Percentiles rank a stretch among this genome's conserved stretches.
These are phyloP conservation scores for Manduca sexta DNA, from an alignment of 1,140 invertebrate genomes.

Conservation along the genomic window DNA sequence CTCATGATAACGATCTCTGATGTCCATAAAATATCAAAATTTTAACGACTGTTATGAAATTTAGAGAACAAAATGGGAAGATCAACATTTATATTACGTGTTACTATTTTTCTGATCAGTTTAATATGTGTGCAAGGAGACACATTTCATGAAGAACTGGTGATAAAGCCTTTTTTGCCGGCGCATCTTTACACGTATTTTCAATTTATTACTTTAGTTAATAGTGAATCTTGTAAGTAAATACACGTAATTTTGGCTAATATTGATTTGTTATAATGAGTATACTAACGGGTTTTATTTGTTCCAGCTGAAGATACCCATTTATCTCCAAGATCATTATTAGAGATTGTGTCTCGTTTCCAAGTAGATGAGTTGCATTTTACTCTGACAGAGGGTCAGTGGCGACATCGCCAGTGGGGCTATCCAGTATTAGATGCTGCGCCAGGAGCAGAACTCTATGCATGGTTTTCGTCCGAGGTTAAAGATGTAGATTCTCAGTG, in stretches of 20 bases:
- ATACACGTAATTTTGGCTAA: constrained; percentile 6
- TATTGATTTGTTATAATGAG: background rate
- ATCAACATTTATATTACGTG: constrained; percentile 1
- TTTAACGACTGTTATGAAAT: too few relatives aligned
- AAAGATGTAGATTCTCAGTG: constrained; percentile 84
- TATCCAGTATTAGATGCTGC: constrained; percentile 90
- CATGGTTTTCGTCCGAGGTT: constrained; percentile 84
- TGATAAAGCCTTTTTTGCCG: constrained; percentile 84
- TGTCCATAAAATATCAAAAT: too few relatives aligned
- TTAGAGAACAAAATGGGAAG: too few relatives aligned
- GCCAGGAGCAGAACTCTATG: constrained; percentile 93
- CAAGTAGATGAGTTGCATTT: constrained; percentile 93
- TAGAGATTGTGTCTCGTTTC: constrained; percentile 91
- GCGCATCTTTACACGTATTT: constrained; percentile 89
- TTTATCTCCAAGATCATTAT: constrained; percentile 91
- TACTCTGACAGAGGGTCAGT: constrained; percentile 92
- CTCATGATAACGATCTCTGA: too few relatives aligned
- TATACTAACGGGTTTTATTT: constrained; percentile 7
- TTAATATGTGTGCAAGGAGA: constrained; percentile 65
- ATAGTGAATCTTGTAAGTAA: constrained; percentile 67
- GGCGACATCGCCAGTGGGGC: constrained; percentile 95
- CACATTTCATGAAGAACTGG: constrained; percentile 86
- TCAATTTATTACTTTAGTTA: constrained; percentile 86
- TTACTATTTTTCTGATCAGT: background rate
- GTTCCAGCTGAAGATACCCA: constrained; percentile 85